These are phyloP conservation scores for Drosophila kokeensis DNA, from an alignment of 2,888 invertebrate genomes.

Conservation along the genomic window DNA sequence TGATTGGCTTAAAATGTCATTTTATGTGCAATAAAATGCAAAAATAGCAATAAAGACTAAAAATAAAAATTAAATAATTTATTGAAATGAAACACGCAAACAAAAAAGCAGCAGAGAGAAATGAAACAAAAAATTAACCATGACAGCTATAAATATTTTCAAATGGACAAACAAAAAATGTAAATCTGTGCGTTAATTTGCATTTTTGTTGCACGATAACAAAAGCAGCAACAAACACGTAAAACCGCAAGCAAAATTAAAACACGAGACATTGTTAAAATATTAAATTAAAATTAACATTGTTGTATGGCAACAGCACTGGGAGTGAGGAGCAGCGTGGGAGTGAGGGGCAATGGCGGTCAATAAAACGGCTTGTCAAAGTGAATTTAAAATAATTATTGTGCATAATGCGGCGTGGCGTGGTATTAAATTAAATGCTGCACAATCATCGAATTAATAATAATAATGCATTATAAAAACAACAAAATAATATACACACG, in stretches of 20 bases:
- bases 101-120: not conserved
- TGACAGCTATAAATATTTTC: constrained; percentile 76
- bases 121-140: constrained; percentile 33
- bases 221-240: constrained; percentile 46
- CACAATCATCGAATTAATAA: constrained; percentile 79
- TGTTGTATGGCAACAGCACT: constrained; percentile 34
- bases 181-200: constrained; percentile 76
- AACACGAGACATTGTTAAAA: constrained; percentile 74
- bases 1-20: constrained; percentile 56
- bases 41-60: constrained; percentile 25
- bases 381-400: constrained; percentile 80
- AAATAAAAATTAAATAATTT: constrained; percentile 71
- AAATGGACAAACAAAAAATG: constrained; percentile 56
- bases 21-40: constrained; percentile 55
- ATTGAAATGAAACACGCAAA: constrained; percentile 57
- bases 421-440: constrained; percentile 78
- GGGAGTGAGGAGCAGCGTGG: not conserved
- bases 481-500: not conserved
- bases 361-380: constrained; percentile 70
- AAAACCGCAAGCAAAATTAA: constrained; percentile 68
- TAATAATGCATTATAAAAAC: constrained; percentile 53
- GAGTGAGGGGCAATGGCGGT: constrained; percentile 4
- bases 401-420: constrained; percentile 71
- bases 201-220: constrained; percentile 77
- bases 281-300: constrained; percentile 77